Percentiles rank a stretch among this genome's conserved stretches.
phyloP scores from a whole-genome alignment of 2,797 vertebrate genomes.

The Anabacerthia variegaticeps region DNA sequence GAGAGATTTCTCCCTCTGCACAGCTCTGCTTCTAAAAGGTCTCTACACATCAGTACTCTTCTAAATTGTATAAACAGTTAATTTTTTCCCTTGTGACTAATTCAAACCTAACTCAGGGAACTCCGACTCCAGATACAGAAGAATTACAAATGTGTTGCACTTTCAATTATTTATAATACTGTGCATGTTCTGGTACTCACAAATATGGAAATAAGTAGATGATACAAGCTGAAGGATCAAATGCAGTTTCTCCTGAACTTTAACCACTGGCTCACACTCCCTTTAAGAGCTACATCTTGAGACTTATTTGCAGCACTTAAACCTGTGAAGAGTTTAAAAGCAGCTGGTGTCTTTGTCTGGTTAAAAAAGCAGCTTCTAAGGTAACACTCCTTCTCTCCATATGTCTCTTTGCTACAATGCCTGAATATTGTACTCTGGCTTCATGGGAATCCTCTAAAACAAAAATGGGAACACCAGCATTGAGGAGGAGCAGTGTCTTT shows the following conservation, averaged over 20 bases:
- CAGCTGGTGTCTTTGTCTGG: constrained; percentile 5
- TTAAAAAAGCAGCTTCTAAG: constrained; percentile 18
- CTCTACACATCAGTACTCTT: not conserved
- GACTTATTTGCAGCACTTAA: constrained; percentile 4
- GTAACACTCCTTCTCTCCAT: constrained; percentile 35
- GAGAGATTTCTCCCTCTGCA: not conserved
- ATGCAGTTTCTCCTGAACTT: not conserved
- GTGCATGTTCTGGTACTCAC: not conserved
- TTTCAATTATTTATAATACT: not conserved
- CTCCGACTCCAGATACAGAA: not conserved
- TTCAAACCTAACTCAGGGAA: not conserved
- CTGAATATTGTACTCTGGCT: not conserved
- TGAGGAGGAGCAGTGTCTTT: not conserved
- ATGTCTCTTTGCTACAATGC: not conserved
- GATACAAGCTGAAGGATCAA: not conserved
- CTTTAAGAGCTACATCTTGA: not conserved
- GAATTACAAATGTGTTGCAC: not conserved
- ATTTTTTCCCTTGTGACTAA: not conserved
- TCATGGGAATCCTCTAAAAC: constrained; percentile 29
- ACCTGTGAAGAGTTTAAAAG: constrained; percentile 11
- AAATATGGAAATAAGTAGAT: not conserved
- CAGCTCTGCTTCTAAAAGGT: not conserved
- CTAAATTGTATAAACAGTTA: not conserved
- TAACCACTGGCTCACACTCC: not conserved
- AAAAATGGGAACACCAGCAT: not conserved